Evolutionary conservation across 1,140 invertebrate genomes (phyloP), one percentile per base, ranked within the genome.

Genomic region (Scaptomyza pallida): DNA sequence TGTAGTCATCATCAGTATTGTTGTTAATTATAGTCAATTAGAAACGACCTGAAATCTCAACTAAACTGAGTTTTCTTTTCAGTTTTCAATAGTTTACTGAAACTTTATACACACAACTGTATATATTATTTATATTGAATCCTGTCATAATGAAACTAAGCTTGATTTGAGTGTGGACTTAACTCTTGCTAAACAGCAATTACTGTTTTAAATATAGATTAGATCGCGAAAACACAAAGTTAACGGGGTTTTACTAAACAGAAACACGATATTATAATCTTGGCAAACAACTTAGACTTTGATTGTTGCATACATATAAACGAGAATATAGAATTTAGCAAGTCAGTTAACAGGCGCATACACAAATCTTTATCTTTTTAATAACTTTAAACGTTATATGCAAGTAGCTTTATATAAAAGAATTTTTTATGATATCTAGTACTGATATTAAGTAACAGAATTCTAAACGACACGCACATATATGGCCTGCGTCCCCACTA

Each of bases 1-100:
- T 68, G 54, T 40, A 43, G 47, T 73, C 44, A 60, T 55, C 43
- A 41, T 65, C 44, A 23, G 19, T n/a, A 37, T 57, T 37, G 47
- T 30, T 55, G 70, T 41, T 72, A 72, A 72, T 72, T 72, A 61
- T 59, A 43, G 56, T 2, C 70, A 68, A 72, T 72, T 72, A 72
- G 56, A 61, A 61, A 40, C 56, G 54, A 59, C 55, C 55, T 51
- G 54, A 15, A 40, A 65, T 48, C 52, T 35, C 30, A 55, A 47
- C 45, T 45, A n/a, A 45, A 43, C 12, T 3, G 10, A 37, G 19
- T 37, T 41, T 19, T 10, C 37, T 2, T 3, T 21, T 40, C 13
- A 57, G 21, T 19, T 23, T 30, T 26, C 12, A 21, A 21, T 16
- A 55, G 13, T 26, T 37, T 40, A 57, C 26, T 44, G 23, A 57